These are phyloP conservation scores for Escarpia spicata DNA, from an alignment of 2,888 invertebrate species.

Conservation along the genomic window DNA sequence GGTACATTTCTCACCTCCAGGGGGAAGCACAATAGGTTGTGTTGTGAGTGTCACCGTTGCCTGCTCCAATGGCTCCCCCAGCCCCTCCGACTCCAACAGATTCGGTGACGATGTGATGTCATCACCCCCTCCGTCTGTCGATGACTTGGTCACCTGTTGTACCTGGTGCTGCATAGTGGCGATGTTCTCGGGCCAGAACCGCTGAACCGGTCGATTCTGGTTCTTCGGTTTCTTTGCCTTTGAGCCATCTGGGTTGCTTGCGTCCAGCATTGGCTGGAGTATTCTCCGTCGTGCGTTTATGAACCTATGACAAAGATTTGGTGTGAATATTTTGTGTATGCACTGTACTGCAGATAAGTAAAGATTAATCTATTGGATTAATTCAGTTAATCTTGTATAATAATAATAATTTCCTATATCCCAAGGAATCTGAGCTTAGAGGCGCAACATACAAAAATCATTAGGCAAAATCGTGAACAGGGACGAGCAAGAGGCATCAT, in stretches of 20 bases:
- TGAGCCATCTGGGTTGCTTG: constrained; percentile 59
- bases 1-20: constrained; percentile 18
- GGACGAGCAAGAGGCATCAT: too few species aligned
- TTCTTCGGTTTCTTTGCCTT: constrained; percentile 67
- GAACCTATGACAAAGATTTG: constrained; percentile 66
- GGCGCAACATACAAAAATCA: too few species aligned
- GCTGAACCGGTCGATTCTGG: constrained; percentile 55
- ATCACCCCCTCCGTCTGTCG: not conserved
- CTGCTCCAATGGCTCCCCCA: constrained; percentile 7
- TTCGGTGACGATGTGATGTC: not conserved
- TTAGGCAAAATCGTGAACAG: too few species aligned
- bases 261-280: constrained; percentile 90
- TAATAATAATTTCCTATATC: too few species aligned
- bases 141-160: not conserved
- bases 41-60: not conserved
- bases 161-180: constrained; percentile 59
- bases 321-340: not conserved
- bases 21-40: constrained; percentile 21
- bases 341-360: too few species aligned
- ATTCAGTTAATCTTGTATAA: not conserved
- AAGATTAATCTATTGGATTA: not conserved
- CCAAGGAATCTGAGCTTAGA: too few species aligned
- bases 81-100: not conserved
- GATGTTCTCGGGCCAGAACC: constrained; percentile 81
- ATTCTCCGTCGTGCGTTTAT: constrained; percentile 92